These are phyloP conservation scores for Kryphioiulus occultus DNA, from an alignment of 2,888 invertebrate species.

Conservation along the genomic window DNA sequence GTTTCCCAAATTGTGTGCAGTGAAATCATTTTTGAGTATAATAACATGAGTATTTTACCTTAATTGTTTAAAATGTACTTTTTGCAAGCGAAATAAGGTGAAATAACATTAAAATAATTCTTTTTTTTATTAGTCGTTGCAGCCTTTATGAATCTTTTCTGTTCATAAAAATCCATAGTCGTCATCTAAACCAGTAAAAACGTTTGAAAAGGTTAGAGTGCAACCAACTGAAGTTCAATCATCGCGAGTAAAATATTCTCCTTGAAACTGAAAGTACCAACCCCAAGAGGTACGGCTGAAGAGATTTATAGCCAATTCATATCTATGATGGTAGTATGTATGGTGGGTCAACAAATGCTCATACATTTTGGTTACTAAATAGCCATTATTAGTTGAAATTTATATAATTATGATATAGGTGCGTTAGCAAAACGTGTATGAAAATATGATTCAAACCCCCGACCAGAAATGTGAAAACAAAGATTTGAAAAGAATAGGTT, in stretches of 20 bases:
- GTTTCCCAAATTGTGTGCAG: too few species aligned
- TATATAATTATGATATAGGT: too few species aligned
- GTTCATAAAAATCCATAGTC: too few species aligned
- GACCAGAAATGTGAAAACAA: not conserved
- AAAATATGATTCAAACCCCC: not conserved
- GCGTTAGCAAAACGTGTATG: too few species aligned
- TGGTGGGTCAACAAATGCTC: not conserved
- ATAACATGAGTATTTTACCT: too few species aligned
- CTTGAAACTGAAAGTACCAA: not conserved
- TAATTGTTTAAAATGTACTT: too few species aligned
- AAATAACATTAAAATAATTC: too few species aligned
- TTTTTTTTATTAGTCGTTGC: too few species aligned
- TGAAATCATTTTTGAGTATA: too few species aligned
- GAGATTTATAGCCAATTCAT: not conserved
- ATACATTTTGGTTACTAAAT: not conserved
- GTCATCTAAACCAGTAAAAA: not conserved
- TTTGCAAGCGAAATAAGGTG: too few species aligned
- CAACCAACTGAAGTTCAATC: not conserved
- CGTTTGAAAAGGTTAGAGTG: not conserved
- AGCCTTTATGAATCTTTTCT: too few species aligned
- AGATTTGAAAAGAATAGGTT: not conserved
- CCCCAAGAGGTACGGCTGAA: not conserved
- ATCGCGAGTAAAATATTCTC: not conserved
- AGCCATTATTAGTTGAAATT: too few species aligned
- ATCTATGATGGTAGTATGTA: not conserved